phyloP scores from a whole-genome alignment of 1,140 invertebrate species.

The Steinernema khuongi region DNA sequence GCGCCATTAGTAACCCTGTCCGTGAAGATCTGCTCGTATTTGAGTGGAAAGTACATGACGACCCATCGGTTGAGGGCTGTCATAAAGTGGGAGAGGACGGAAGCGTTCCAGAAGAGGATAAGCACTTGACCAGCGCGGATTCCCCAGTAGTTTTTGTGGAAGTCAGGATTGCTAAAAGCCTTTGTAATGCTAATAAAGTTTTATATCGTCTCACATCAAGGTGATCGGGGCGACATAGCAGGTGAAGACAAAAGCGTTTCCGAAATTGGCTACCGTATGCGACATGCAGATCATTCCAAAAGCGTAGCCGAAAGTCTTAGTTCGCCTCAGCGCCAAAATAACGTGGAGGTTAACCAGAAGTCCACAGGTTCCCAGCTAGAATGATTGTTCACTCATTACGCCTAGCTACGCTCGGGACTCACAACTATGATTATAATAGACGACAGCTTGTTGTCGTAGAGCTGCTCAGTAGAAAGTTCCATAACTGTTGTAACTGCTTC shows the following conservation, averaged over 20 bases:
- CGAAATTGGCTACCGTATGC: conserved; percentile 7
- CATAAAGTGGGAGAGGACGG: background rate
- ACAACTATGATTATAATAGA: background rate
- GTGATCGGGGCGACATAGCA: background rate
- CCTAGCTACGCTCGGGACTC: too few species aligned
- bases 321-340: background rate
- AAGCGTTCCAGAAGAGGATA: conserved; percentile 7
- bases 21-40: background rate
- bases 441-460: background rate
- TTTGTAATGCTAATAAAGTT: background rate
- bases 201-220: background rate
- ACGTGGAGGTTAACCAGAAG: background rate
- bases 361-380: background rate
- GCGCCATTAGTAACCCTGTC: background rate
- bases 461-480: background rate
- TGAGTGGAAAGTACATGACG: background rate
- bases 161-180: background rate
- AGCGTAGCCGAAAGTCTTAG: background rate
- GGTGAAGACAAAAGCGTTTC: background rate
- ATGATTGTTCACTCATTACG: background rate
- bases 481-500: background rate
- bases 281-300: background rate
- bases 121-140: background rate
- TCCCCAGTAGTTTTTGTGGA: background rate
- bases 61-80: background rate